Conservation (phyloP, 2,797 vertebrate genomes). For the Manis crassicaudata region DNA sequence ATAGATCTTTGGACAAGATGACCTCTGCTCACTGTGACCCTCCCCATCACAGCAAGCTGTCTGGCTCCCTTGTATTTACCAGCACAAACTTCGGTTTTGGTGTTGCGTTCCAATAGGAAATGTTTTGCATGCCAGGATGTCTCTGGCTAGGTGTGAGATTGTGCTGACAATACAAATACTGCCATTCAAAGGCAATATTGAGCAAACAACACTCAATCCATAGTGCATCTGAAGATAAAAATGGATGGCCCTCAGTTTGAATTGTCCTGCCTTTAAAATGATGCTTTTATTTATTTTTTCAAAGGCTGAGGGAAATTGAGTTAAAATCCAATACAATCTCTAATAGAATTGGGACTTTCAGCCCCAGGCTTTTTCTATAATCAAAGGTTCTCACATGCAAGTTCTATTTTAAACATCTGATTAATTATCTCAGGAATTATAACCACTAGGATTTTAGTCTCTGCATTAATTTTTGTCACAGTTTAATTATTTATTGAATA, state of each 20-base stretch:
- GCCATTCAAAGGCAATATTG: neutral
- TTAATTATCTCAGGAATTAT: constrained; percentile 49
- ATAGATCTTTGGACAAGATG: neutral
- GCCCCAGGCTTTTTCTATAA: constrained; percentile 20
- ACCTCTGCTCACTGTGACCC: neutral
- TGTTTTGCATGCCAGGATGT: neutral
- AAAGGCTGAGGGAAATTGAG: neutral
- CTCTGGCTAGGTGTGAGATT: neutral
- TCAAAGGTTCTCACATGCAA: neutral
- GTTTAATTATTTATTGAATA: constrained; percentile 17
- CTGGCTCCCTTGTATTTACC: neutral
- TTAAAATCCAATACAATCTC: constrained; percentile 2
- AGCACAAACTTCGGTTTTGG: constrained; percentile 6
- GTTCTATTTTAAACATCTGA: constrained; percentile 57
- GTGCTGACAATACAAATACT: neutral
- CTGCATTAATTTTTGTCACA: neutral
- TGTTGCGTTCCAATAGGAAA: neutral
- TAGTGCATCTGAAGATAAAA: neutral
- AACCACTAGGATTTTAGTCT: constrained; percentile 12
- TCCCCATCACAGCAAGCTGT: neutral
- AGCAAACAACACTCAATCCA: neutral
- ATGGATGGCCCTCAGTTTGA: neutral
- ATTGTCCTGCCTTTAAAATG: neutral
- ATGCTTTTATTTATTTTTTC: neutral
- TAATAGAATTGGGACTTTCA: neutral